phyloP scores from a whole-genome alignment of 2,113 vertebrate genomes.

The Myrmophylax atrothorax region DNA sequence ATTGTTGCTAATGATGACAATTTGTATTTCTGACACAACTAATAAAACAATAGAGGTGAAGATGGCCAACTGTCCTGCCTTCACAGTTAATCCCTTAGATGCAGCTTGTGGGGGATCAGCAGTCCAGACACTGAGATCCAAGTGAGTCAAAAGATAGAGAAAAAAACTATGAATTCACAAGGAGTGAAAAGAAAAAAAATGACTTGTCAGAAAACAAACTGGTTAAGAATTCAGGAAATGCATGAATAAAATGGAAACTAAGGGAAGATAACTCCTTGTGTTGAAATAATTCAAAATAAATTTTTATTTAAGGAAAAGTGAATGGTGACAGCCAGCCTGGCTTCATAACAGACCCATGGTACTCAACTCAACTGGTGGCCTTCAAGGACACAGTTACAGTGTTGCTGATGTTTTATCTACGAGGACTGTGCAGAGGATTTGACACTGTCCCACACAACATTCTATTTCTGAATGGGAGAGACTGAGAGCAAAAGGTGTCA shows the following conservation, averaged over 20 bases:
- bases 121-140: neutral
- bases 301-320: neutral
- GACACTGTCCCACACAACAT: neutral
- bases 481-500: neutral
- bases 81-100: neutral
- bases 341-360: neutral
- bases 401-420: neutral
- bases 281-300: neutral
- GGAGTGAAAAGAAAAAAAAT: neutral
- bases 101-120: neutral
- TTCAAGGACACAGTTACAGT: neutral
- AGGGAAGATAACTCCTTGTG: neutral
- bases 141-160: neutral
- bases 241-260: neutral
- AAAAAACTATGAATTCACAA: neutral
- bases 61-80: neutral
- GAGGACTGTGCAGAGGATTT: neutral
- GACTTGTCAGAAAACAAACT: neutral
- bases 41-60: neutral
- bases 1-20: neutral
- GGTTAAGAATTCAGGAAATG: neutral
- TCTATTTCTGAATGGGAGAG: neutral
- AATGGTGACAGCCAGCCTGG: neutral
- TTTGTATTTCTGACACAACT: neutral
- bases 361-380: neutral